Conservation (phyloP, 2,888 invertebrate species). For the Philhelius pedissequus region DNA sequence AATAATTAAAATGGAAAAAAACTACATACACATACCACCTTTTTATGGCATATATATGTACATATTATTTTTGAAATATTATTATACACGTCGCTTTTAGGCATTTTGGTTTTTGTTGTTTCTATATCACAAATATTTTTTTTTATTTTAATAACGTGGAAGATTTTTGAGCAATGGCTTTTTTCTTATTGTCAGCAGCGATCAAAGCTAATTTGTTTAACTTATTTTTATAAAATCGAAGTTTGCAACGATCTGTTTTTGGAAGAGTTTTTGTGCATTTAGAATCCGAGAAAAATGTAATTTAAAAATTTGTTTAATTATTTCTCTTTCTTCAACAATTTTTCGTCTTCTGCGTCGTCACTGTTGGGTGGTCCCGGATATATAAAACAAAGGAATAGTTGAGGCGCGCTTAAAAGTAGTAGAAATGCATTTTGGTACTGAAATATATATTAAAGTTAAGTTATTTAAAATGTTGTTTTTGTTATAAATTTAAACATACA, state of each 20-base stretch:
- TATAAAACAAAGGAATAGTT: constrained; percentile 84
- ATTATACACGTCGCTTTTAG: not conserved
- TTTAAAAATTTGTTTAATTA: not conserved
- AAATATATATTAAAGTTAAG: constrained; percentile 72
- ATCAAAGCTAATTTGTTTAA: not conserved
- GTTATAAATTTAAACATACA: constrained; percentile 71
- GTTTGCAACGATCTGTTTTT: not conserved
- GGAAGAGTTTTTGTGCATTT: not conserved
- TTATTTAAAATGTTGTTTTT: not conserved
- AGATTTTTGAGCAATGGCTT: not conserved
- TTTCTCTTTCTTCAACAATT: not conserved
- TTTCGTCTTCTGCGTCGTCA: not conserved
- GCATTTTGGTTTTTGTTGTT: not conserved
- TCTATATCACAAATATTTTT: not conserved
- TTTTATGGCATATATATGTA: not conserved
- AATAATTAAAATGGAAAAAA: constrained; percentile 7
- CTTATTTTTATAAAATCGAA: too few species aligned
- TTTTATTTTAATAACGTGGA: not conserved
- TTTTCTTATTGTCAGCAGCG: constrained; percentile 12
- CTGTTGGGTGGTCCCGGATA: constrained; percentile 81
- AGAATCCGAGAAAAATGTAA: not conserved
- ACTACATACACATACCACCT: not conserved
- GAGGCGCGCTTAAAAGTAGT: constrained; percentile 81
- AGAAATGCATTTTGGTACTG: constrained; percentile 87
- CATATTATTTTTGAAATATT: not conserved